phyloP scores from a whole-genome alignment of 2,888 invertebrate genomes.

The Periphyllus acericola region DNA sequence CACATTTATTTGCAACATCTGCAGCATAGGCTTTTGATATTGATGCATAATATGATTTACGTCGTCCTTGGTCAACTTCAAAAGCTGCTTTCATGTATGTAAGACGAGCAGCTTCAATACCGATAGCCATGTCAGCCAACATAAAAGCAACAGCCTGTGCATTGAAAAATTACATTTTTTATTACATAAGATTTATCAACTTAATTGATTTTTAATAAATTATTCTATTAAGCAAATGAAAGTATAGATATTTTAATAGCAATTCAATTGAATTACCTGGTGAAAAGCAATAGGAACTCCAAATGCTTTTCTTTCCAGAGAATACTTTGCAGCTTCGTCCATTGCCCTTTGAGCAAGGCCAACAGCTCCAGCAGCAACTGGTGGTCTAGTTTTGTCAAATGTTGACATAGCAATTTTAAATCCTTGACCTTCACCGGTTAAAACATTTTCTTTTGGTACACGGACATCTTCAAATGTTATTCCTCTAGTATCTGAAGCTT shows the following conservation, averaged over 20 bases:
- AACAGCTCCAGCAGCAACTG: conserved; percentile 90
- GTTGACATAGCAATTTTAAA: conserved; percentile 98
- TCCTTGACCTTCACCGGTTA: conserved; percentile 89
- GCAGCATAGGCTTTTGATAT: conserved; percentile 95
- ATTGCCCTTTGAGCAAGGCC: conserved; percentile 91
- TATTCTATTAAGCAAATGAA: not conserved
- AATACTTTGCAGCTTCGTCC: conserved; percentile 92
- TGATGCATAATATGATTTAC: conserved; percentile 82
- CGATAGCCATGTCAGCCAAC: conserved; percentile 95
- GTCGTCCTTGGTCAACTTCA: conserved; percentile 84
- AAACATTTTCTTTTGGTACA: conserved; percentile 92
- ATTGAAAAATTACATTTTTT: conserved; percentile 27
- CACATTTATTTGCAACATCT: conserved; percentile 93
- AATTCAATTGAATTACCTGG: conserved; percentile 67
- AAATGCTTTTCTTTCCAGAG: conserved; percentile 92
- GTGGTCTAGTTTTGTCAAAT: conserved; percentile 93
- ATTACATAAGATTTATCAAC: not conserved
- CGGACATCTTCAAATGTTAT: conserved; percentile 97
- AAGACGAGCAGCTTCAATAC: conserved; percentile 85
- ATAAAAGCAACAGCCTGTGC: conserved; percentile 89
- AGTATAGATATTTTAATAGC: not conserved
- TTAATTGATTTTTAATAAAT: not conserved
- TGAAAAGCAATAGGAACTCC: conserved; percentile 83
- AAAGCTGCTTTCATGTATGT: conserved; percentile 89
- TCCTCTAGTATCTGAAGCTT: conserved; percentile 93